Base-by-base conservation (phyloP, 2,797 vertebrate genomes). In the Discoglossus pictus region DNA sequence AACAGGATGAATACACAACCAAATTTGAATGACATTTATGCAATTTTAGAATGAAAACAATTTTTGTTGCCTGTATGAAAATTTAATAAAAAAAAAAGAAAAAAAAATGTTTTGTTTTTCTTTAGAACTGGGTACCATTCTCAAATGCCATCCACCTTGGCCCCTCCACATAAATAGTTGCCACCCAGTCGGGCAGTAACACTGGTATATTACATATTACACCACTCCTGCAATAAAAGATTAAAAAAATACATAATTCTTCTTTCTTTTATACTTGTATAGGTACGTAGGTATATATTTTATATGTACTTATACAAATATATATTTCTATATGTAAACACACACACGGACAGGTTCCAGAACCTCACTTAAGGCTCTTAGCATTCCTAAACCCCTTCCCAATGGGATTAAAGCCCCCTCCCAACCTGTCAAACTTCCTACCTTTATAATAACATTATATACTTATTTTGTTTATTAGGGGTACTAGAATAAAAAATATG, bases 91-190 rank as follows among this genome's bases (percentile, higher is more conserved):
- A n/a, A n/a, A n/a, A n/a, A n/a, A n/a, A n/a, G n/a, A n/a, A n/a
- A n/a, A n/a, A n/a, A n/a, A n/a, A n/a, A n/a, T n/a, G n/a, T n/a
- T n/a, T n/a, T n/a, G n/a, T n/a, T n/a, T n/a, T n/a, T n/a, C n/a
- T 31, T 31, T 8, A 35, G n/a, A 64, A 50, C 43, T 52, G 46
- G 68, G 55, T 64, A 21, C 68, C 36, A 59, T 36, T 51, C 44
- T 43, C 46, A 43, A 44, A 35, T 23, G 47, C 24, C 27, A 52
- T 25, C 43, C 53, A 71, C 61, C 61, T 10, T 44, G 47, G 36
- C 53, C 53, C 24, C 16, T 36, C 18, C 51, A 76, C 74, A 65
- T 76, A 79, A 77, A 73, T 77, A 74, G 76, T 79, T 79, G 69
- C 59, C 74, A 64, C 44, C 61, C 61, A 65, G n/a, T 65, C 27